Evolutionary conservation across 1,140 invertebrate species (phyloP).

Genomic region (Goniozus legneri): DNA sequence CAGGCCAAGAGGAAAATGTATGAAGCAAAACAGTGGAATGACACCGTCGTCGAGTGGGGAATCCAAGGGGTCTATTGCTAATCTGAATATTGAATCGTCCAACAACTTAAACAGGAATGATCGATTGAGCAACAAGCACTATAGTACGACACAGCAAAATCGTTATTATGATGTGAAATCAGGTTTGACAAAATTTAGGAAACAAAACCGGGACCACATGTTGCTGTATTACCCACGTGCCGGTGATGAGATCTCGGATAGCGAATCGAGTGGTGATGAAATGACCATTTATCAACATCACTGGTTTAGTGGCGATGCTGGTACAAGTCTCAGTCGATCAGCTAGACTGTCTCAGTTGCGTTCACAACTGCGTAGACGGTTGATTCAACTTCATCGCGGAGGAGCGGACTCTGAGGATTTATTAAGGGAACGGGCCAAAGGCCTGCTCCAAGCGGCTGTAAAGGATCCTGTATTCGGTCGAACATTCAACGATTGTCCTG

Average conservation of each 20-base stretch:
- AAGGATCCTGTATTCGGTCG: conserved; percentile 36
- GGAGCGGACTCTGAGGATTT: conserved; percentile 36
- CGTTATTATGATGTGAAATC: conserved; percentile 23
- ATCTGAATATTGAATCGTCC: neutral
- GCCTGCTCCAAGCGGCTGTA: conserved; percentile 37
- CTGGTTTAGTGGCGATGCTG: conserved; percentile 43
- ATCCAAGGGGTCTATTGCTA: neutral
- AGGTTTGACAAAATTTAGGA: conserved; percentile 32
- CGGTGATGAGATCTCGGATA: conserved; percentile 50
- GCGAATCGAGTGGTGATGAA: conserved; percentile 50
- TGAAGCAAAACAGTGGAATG: conserved; percentile 33
- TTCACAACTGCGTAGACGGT: conserved; percentile 56
- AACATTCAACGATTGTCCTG: conserved; percentile 37
- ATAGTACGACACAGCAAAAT: conserved; percentile 23
- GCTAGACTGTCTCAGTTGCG: conserved; percentile 54
- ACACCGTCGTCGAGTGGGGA: conserved; percentile 23
- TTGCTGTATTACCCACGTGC: conserved; percentile 49
- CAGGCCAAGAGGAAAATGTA: conserved; percentile 41
- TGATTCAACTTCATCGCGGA: conserved; percentile 49
- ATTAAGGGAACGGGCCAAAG: conserved; percentile 35
- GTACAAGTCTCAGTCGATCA: conserved; percentile 39
- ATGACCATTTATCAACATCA: conserved; percentile 44
- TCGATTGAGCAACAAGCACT: conserved; percentile 18
- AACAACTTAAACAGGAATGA: neutral
- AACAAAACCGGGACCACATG: conserved; percentile 43